Percentiles rank a stretch among this genome's conserved stretches.
These are phyloP conservation scores for Onychomys torridus DNA, from an alignment of 2,797 vertebrate genomes.

Conservation along the genomic window DNA sequence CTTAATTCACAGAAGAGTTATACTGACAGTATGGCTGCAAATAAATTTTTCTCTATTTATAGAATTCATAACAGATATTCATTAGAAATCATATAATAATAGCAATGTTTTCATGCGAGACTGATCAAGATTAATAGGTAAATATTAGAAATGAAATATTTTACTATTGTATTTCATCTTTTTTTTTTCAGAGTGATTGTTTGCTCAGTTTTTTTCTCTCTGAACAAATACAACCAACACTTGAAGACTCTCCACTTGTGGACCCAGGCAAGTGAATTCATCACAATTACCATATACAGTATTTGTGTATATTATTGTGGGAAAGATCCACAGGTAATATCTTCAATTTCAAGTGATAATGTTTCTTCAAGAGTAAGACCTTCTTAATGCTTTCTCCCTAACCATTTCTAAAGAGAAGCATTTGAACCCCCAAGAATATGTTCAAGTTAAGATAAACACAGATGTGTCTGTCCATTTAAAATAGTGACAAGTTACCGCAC, in stretches of 20 bases:
- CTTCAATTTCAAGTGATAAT: slow-evolving; percentile 45
- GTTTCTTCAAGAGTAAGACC: not conserved
- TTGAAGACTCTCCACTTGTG: slow-evolving; percentile 66
- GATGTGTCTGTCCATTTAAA: not conserved
- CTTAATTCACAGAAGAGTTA: not conserved
- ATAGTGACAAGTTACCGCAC: not conserved
- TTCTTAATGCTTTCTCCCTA: not conserved
- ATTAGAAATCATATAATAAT: not conserved
- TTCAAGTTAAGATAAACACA: slow-evolving; percentile 16
- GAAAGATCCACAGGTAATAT: not conserved
- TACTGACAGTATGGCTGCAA: not conserved
- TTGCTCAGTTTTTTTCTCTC: slow-evolving; percentile 92
- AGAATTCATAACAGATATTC: not conserved
- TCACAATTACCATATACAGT: not conserved
- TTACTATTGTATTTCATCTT: slow-evolving; percentile 38
- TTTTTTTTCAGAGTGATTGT: slow-evolving; percentile 89
- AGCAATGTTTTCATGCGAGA: not conserved
- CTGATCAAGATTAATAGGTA: not conserved
- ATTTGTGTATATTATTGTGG: not conserved
- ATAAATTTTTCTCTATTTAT: not conserved
- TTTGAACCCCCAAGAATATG: not conserved
- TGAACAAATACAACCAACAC: slow-evolving; percentile 81
- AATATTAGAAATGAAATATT: slow-evolving; percentile 3
- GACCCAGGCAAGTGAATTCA: slow-evolving; percentile 79
- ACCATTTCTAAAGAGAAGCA: not conserved